Evolutionary conservation across 92 coral and sea anemone species (phyloP).

Genomic region (Epizoanthus stellaris): DNA sequence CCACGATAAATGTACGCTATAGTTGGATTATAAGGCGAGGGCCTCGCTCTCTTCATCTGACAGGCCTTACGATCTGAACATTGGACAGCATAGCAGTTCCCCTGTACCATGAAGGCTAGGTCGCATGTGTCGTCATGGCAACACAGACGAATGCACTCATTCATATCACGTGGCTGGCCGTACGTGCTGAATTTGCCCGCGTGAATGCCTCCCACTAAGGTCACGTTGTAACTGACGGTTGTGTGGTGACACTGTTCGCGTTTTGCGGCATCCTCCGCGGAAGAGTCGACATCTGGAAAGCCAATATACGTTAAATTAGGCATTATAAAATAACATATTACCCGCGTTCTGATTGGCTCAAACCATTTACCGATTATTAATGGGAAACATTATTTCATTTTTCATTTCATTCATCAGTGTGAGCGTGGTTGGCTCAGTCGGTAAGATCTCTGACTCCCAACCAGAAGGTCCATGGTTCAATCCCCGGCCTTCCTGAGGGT

Average conservation of each 20-base stretch:
- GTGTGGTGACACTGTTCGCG: constrained; percentile 78
- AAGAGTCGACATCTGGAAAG: neutral
- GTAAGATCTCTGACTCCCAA: too few species aligned
- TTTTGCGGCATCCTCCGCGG: constrained; percentile 25
- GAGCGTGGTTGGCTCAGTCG: too few species aligned
- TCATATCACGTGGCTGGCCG: constrained; percentile 72
- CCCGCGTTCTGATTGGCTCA: too few species aligned
- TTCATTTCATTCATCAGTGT: too few species aligned
- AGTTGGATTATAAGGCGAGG: constrained; percentile 84
- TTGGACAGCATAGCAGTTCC: constrained; percentile 86
- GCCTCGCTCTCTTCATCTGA: constrained; percentile 84
- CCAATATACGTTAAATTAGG: neutral
- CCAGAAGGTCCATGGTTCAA: too few species aligned
- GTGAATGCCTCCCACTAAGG: constrained; percentile 87
- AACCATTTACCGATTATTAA: too few species aligned
- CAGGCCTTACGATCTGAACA: constrained; percentile 78
- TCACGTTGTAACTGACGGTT: constrained; percentile 79
- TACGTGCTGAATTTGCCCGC: constrained; percentile 93
- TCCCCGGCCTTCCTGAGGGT: too few species aligned
- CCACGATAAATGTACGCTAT: constrained; percentile 89
- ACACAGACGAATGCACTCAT: constrained; percentile 90
- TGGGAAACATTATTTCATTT: too few species aligned
- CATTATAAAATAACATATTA: neutral
- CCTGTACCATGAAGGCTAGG: constrained; percentile 92
- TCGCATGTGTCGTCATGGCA: constrained; percentile 93